A percentile compares a stretch with the other conserved stretches of the same genome.
Evolutionary conservation across 1,140 invertebrate species (phyloP).

Genomic region (Ostrea denselamellosa): DNA sequence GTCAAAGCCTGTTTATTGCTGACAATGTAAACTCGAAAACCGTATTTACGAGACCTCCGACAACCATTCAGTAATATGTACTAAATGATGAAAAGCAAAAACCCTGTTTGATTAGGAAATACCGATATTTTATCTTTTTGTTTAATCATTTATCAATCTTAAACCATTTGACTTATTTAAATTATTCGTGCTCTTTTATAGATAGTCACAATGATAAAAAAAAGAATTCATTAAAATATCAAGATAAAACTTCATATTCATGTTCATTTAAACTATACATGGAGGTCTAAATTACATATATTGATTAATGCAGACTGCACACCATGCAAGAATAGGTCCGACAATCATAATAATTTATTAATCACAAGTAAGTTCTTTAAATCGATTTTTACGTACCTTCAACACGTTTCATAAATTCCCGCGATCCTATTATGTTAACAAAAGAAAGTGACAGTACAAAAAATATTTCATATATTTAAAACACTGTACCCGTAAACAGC

Average conservation of each 20-base stretch:
- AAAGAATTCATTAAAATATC: neutral
- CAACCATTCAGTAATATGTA: too few relatives aligned
- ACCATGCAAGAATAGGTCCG: neutral
- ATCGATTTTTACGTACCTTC: neutral
- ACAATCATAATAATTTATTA: neutral
- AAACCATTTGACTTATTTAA: too few relatives aligned
- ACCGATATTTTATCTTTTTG: too few relatives aligned
- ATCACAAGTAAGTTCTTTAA: conserved; percentile 16
- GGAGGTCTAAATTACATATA: neutral
- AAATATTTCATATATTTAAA: neutral
- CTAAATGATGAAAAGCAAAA: too few relatives aligned
- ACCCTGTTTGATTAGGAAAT: too few relatives aligned
- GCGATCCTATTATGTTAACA: neutral
- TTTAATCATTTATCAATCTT: too few relatives aligned
- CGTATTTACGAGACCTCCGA: too few relatives aligned
- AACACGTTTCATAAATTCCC: conserved; percentile 9
- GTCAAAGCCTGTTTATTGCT: too few relatives aligned
- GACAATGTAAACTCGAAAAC: too few relatives aligned
- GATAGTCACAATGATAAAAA: too few relatives aligned
- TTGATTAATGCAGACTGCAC: neutral
- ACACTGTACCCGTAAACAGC: conserved; percentile 56
- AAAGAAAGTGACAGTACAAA: neutral
- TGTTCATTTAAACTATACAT: neutral
- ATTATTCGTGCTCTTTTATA: too few relatives aligned
- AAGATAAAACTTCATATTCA: neutral